phyloP scores from a whole-genome alignment of 2,888 invertebrate genomes.

The Sphaeridia pumilis region DNA sequence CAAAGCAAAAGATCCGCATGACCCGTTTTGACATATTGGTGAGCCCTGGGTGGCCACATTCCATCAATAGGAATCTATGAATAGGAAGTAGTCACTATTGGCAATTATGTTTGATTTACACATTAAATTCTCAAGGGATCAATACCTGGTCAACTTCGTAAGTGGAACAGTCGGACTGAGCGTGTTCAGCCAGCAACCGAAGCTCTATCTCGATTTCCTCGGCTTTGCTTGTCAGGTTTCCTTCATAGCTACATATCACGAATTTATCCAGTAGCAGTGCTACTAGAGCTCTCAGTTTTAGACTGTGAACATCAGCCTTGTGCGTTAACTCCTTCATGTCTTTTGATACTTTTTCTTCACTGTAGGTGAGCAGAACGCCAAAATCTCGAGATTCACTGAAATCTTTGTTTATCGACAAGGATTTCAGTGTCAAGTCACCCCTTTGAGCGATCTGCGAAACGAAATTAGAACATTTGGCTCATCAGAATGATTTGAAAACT shows the following conservation, averaged over 20 bases:
- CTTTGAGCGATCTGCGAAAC: slow-evolving; percentile 17
- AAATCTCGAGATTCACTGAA: slow-evolving; percentile 29
- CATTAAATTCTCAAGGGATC: too few relatives aligned
- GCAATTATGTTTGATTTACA: too few relatives aligned
- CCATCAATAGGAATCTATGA: slow-evolving; percentile 22
- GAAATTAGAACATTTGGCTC: too few relatives aligned
- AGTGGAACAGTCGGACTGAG: slow-evolving; percentile 12
- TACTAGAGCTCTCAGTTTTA: slow-evolving; percentile 18
- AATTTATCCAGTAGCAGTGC: slow-evolving; percentile 16
- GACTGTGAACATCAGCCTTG: slow-evolving; percentile 13
- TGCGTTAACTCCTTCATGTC: slow-evolving; percentile 12
- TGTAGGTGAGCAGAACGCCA: slow-evolving; percentile 17
- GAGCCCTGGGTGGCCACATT: slow-evolving; percentile 20
- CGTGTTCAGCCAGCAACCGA: slow-evolving; percentile 2
- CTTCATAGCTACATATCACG: slow-evolving; percentile 8
- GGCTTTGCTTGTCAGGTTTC: background rate
- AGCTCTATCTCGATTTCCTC: slow-evolving; percentile 11
- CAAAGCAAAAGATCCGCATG: slow-evolving; percentile 15
- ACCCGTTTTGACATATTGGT: slow-evolving; percentile 12
- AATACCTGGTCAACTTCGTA: slow-evolving; percentile 12
- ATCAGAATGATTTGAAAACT: too few relatives aligned
- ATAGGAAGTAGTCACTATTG: too few relatives aligned
- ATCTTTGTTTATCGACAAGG: slow-evolving; percentile 5
- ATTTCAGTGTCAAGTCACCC: slow-evolving; percentile 8
- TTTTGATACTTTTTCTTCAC: slow-evolving; percentile 11